These are phyloP conservation scores for Drosophila paranaensis DNA, from an alignment of 2,888 invertebrate genomes.

Conservation along the genomic window DNA sequence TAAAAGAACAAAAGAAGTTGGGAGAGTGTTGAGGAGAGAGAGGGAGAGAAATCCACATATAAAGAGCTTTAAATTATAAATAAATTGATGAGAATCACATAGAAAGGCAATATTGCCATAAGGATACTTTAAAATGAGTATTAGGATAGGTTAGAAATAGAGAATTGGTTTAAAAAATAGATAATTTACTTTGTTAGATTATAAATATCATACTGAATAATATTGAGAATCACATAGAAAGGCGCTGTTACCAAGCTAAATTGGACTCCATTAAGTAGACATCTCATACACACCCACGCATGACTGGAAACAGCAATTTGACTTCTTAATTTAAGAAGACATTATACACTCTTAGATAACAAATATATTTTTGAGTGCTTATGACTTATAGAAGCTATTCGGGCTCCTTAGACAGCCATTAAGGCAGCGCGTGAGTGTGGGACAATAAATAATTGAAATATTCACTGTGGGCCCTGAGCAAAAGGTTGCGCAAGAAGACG, in stretches of 20 bases:
- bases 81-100: background rate
- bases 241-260: background rate
- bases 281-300: background rate
- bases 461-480: conserved; percentile 46
- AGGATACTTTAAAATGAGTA: too few relatives aligned
- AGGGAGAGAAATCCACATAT: too few relatives aligned
- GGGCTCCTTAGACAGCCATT: conserved; percentile 61
- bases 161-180: background rate
- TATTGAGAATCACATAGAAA: background rate
- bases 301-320: background rate
- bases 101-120: background rate
- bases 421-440: conserved; percentile 69
- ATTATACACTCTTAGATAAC: conserved; percentile 26
- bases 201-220: background rate
- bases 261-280: background rate
- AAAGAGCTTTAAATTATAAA: too few relatives aligned
- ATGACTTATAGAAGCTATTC: conserved; percentile 43
- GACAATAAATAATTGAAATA: conserved; percentile 75
- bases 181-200: background rate
- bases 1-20: conserved; percentile 4
- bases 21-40: background rate
- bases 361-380: conserved; percentile 46
- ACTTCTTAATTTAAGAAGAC: conserved; percentile 29
- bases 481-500: conserved; percentile 50
- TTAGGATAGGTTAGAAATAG: background rate